phyloP scores from a whole-genome alignment of 2,797 vertebrate genomes.

The Cichlasoma orientale region DNA sequence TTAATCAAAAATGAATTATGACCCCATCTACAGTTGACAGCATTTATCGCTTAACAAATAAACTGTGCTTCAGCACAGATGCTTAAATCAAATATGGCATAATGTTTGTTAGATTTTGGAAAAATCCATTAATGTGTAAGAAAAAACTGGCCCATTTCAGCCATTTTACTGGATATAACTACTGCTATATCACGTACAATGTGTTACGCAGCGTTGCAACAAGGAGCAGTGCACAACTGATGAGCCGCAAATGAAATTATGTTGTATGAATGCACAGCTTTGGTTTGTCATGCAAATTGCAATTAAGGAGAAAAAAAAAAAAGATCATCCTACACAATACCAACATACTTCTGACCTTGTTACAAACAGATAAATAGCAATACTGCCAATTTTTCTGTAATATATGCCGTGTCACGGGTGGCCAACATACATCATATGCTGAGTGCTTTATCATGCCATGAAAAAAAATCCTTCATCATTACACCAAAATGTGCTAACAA shows the following conservation, averaged over 20 bases:
- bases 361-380: not conserved
- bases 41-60: not conserved
- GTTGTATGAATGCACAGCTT: not conserved
- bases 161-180: not conserved
- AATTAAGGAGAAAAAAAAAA: not conserved
- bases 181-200: no score
- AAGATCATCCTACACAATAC: not conserved
- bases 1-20: not conserved
- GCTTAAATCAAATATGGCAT: not conserved
- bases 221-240: not conserved
- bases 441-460: constrained; percentile 17
- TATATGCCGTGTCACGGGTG: not conserved
- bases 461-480: constrained; percentile 16
- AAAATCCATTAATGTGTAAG: not conserved
- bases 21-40: not conserved
- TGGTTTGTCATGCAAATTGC: not conserved
- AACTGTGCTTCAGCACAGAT: not conserved
- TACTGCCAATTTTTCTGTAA: not conserved
- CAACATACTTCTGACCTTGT: not conserved
- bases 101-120: not conserved
- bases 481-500: constrained; percentile 11
- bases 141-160: accelerated
- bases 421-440: not conserved
- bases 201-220: not conserved
- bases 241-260: not conserved